A percentile compares a stretch with the other conserved stretches of the same genome.
phyloP scores from a whole-genome alignment of 2,113 vertebrate species.

The Hydropotes inermis region DNA sequence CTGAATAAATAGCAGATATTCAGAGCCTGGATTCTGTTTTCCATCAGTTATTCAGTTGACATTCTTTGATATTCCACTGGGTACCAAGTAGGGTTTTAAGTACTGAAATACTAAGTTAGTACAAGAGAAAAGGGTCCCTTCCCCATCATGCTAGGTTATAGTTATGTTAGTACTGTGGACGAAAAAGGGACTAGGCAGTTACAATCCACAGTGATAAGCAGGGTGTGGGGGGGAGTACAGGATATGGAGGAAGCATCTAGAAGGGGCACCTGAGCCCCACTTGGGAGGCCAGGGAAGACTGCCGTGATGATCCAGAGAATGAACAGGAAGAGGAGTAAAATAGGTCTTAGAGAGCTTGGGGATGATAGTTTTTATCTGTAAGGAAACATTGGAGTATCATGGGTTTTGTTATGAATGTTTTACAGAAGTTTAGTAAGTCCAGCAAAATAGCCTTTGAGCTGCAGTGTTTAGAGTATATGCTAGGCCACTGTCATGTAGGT shows the following conservation, averaged over 20 bases:
- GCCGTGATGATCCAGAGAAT: neutral
- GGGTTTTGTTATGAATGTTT: neutral
- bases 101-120: neutral
- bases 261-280: neutral
- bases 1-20: neutral
- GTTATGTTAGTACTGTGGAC: neutral
- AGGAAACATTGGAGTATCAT: neutral
- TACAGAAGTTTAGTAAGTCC: neutral
- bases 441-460: neutral
- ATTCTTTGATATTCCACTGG: neutral
- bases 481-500: neutral
- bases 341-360: neutral
- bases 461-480: neutral
- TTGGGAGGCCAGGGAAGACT: neutral
- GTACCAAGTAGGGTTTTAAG: neutral
- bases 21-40: neutral
- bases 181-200: neutral
- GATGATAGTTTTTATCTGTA: neutral
- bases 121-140: neutral
- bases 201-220: neutral
- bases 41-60: neutral
- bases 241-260: neutral
- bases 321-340: neutral
- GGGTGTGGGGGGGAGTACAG: rapidly evolving
- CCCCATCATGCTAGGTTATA: rapidly evolving